These are phyloP conservation scores for Paedocypris micromegethes DNA, from an alignment of 2,797 vertebrate genomes.

Conservation along the genomic window DNA sequence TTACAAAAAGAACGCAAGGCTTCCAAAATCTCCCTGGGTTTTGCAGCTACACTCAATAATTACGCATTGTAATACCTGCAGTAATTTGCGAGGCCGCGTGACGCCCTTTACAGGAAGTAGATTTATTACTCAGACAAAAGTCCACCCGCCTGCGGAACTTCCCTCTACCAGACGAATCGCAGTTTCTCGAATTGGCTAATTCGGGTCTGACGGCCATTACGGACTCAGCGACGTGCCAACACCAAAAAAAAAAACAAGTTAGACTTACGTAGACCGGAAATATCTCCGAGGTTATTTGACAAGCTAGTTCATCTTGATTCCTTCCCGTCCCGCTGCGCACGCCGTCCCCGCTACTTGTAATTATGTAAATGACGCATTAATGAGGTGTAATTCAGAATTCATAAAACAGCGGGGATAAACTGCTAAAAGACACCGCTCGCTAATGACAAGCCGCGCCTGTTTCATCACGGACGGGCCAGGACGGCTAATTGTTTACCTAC, in stretches of 20 bases:
- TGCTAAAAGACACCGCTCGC: conserved; percentile 67
- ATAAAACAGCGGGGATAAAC: conserved; percentile 79
- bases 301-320: conserved; percentile 19
- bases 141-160: conserved; percentile 8
- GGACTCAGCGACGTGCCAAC: not conserved
- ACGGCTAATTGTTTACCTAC: conserved; percentile 76
- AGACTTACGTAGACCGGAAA: too few relatives aligned
- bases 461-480: conserved; percentile 65
- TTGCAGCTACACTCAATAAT: conserved; percentile 20
- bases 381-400: conserved; percentile 79
- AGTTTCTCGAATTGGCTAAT: not conserved
- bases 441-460: conserved; percentile 65
- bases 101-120: conserved; percentile 34
- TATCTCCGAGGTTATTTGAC: too few relatives aligned
- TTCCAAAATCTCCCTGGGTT: conserved; percentile 5
- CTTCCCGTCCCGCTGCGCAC: conserved; percentile 60
- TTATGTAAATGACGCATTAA: conserved; percentile 82
- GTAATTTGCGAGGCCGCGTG: conserved; percentile 32
- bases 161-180: too few relatives aligned
- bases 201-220: conserved; percentile 26
- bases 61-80: conserved; percentile 24
- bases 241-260: too few relatives aligned
- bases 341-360: conserved; percentile 72
- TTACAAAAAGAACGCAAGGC: conserved; percentile 6
- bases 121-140: conserved; percentile 42